Percentiles rank a stretch among this genome's conserved stretches.
Conservation (phyloP, 2,888 invertebrate genomes). For the Idaea aversata region DNA sequence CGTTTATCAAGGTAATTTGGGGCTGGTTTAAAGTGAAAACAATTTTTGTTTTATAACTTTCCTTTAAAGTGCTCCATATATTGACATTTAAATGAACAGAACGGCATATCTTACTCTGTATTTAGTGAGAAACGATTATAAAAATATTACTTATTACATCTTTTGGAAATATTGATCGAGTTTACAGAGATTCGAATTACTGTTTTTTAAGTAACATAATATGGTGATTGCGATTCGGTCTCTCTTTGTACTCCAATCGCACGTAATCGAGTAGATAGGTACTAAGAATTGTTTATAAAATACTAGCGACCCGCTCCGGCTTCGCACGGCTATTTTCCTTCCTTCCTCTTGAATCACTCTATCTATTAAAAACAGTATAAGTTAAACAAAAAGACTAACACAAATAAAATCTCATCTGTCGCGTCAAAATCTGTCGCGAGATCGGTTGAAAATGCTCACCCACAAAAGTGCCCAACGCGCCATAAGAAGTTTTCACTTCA, state of each 20-base stretch:
- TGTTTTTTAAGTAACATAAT: no score
- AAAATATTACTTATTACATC: background rate
- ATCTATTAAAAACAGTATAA: no score
- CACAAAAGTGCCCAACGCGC: no score
- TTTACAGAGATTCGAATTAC: background rate
- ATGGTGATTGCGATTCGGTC: no score
- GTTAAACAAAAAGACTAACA: no score
- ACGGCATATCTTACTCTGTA: constrained; percentile 11
- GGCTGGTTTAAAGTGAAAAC: constrained; percentile 67
- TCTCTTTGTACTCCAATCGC: background rate
- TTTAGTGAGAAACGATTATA: background rate
- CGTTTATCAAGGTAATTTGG: constrained; percentile 65
- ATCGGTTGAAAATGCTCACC: no score
- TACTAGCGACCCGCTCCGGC: no score
- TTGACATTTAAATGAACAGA: constrained; percentile 51
- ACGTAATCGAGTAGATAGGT: background rate
- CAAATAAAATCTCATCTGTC: no score
- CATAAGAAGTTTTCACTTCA: no score
- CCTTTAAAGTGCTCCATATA: constrained; percentile 68
- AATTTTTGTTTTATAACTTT: constrained; percentile 62
- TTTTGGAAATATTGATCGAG: background rate
- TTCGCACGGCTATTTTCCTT: no score
- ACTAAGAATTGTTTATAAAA: constrained; percentile 4
- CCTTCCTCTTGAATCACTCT: no score
- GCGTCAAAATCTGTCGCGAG: no score